These are phyloP conservation scores for Epinephelus coioides DNA, from an alignment of 2,797 vertebrate genomes.

Conservation along the genomic window DNA sequence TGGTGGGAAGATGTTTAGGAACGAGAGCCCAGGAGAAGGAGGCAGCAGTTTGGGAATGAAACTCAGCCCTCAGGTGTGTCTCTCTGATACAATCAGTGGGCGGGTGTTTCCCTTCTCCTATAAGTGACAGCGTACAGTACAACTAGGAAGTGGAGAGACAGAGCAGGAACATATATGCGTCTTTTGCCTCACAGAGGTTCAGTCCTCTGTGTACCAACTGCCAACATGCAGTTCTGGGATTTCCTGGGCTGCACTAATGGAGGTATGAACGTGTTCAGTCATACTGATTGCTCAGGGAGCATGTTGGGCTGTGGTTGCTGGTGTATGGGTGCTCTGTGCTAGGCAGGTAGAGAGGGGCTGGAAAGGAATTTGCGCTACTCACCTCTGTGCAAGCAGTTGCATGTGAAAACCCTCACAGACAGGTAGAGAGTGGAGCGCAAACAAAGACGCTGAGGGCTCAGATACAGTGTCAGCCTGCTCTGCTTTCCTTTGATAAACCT, in stretches of 20 bases:
- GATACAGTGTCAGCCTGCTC: conserved; percentile 41
- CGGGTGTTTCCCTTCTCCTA: conserved; percentile 71
- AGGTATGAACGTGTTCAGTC: conserved; percentile 80
- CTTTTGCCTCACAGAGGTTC: conserved; percentile 53
- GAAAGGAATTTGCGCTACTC: conserved; percentile 80
- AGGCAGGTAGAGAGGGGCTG: conserved; percentile 69
- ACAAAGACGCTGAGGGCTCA: conserved; percentile 53
- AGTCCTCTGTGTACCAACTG: conserved; percentile 55
- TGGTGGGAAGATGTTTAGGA: conserved; percentile 6
- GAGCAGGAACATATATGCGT: conserved; percentile 45
- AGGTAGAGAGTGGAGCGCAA: conserved; percentile 68
- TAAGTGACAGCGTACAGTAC: conserved; percentile 78
- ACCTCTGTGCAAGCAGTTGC: conserved; percentile 78
- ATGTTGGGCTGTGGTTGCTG: conserved; percentile 35
- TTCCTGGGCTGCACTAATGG: conserved; percentile 85
- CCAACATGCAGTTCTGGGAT: conserved; percentile 89
- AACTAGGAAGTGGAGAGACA: conserved; percentile 79
- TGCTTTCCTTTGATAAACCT: conserved; percentile 58
- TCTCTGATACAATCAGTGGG: conserved; percentile 73
- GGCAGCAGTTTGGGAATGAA: conserved; percentile 66
- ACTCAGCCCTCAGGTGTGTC: conserved; percentile 82
- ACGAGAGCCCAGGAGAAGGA: conserved; percentile 35
- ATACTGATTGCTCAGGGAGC: conserved; percentile 32
- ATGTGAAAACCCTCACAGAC: conserved; percentile 76
- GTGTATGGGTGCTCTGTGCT: conserved; percentile 52